Base-by-base conservation (phyloP, 2,888 invertebrate species). In the Aphrophora alni region DNA sequence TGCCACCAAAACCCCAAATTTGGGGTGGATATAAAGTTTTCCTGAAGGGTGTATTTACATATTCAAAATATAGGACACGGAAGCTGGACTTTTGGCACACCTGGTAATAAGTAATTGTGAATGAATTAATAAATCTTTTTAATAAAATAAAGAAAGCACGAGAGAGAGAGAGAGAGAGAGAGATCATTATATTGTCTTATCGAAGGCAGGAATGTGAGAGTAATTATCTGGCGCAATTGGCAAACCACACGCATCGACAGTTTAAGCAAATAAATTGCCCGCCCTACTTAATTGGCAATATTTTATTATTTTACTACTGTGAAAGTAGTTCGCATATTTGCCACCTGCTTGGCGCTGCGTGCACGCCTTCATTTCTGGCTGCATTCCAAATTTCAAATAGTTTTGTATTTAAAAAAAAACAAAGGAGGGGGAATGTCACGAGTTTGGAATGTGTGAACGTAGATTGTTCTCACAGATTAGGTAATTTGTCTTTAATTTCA, bases 311-410 rank as follows among this genome's bases (percentile, higher is more conserved):
- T 59, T 59, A 59, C 59, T 59, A 21, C 21, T 21, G 59, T 59
- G 59, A 59, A 59, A 59, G 59, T 59, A 59, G 59, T 21, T 59
- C 59, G n/a, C 59, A 59, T 59, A 59, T 59, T 59, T 59, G 59
- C n/a, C 59, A 59, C 59, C 59, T 59, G 59, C 21, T 59, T 4
- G 59, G 17, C 21, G n/a, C 21, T 59, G 59, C 59, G 21, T 21
- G 59, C 21, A 59, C 21, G 17, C 14, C 10, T 59, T 59, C 59
- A 21, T n/a, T 59, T 59, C 5, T 59, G 59, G 59, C 59, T 59
- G 59, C 59, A 21, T 21, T 59, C 59, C 59, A 59, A 21, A 59
- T 59, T 59, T 59, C 59, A 21, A 21, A 59, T 59, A 12, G 59
- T 14, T 44, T 44, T 44, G 14, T 14, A 44, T 44, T 44, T 44